A percentile compares a stretch with the other conserved stretches of the same genome.
Evolutionary conservation across 2,888 invertebrate species (phyloP).

Genomic region (Dolomedes plantarius): DNA sequence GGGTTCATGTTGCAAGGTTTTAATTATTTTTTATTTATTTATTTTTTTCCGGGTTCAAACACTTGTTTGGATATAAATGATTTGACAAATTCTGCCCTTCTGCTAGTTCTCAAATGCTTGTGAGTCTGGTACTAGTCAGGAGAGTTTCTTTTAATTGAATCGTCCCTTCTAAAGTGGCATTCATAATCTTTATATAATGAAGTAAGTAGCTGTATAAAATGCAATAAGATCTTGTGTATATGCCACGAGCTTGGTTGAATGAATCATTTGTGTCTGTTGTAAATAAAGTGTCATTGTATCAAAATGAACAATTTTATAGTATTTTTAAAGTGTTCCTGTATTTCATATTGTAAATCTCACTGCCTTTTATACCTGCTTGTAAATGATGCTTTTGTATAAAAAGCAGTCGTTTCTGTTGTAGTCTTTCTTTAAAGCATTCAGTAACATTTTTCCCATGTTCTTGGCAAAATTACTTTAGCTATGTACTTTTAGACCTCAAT

Average conservation of each 20-base stretch:
- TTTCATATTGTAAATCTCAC: slow-evolving; percentile 65
- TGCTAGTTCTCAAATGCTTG: too few relatives aligned
- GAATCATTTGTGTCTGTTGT: slow-evolving; percentile 51
- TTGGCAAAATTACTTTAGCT: slow-evolving; percentile 4
- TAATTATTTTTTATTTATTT: too few relatives aligned
- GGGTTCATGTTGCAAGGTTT: too few relatives aligned
- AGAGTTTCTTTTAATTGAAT: slow-evolving; percentile 11
- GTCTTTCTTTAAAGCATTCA: not conserved
- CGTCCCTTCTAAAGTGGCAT: not conserved
- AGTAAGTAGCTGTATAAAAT: slow-evolving; percentile 26
- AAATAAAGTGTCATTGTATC: slow-evolving; percentile 47
- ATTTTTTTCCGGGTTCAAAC: too few relatives aligned
- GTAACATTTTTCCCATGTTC: not conserved
- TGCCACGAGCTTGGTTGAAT: slow-evolving; percentile 44
- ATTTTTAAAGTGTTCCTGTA: slow-evolving; percentile 66
- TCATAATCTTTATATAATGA: not conserved
- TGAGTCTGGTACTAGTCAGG: slow-evolving; percentile 35
- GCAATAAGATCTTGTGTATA: slow-evolving; percentile 49
- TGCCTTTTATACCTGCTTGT: slow-evolving; percentile 63
- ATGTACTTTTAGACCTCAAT: slow-evolving; percentile 5
- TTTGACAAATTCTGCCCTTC: too few relatives aligned
- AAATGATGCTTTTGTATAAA: slow-evolving; percentile 54
- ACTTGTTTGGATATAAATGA: too few relatives aligned
- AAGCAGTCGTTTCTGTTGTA: slow-evolving; percentile 5
- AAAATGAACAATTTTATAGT: slow-evolving; percentile 57